Evolutionary conservation across 2,113 vertebrate genomes (phyloP).

Genomic region (Vicugna pacos): DNA sequence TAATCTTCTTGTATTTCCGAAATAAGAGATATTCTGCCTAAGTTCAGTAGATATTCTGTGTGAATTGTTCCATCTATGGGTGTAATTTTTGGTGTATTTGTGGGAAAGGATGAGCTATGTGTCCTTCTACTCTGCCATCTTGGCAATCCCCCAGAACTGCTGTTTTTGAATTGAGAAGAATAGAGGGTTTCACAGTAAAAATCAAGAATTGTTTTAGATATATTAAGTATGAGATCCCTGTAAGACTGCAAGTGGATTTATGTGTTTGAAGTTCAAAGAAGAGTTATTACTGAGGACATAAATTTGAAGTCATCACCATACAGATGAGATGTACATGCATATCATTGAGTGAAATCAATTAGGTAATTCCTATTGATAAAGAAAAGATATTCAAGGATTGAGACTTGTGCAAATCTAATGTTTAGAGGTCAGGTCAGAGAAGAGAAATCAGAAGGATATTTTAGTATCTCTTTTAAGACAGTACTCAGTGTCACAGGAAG

Average conservation of each 20-base stretch:
- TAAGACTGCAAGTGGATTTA: not conserved
- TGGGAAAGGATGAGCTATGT: too few species aligned
- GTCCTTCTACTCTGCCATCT: too few species aligned
- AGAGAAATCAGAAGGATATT: not conserved
- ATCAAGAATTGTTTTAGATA: not conserved
- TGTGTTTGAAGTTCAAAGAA: not conserved
- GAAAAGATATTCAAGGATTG: not conserved
- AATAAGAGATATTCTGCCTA: too few species aligned
- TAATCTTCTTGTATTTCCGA: too few species aligned
- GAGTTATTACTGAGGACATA: not conserved
- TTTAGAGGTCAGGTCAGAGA: not conserved
- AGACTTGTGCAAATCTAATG: not conserved
- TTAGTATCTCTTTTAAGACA: not conserved
- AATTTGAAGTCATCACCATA: not conserved
- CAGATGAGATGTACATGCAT: not conserved
- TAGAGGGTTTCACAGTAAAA: not conserved
- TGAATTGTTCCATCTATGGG: too few species aligned
- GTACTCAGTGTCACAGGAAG: accelerated
- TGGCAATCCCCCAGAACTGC: too few species aligned
- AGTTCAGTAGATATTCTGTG: too few species aligned
- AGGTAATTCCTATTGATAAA: slow-evolving; percentile 1
- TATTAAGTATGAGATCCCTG: not conserved
- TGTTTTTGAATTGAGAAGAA: not conserved
- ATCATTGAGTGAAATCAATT: not conserved
- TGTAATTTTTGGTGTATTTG: too few species aligned